Evolutionary conservation across 1,140 invertebrate species (phyloP).

Genomic region (Rhagoletis zephyria): DNA sequence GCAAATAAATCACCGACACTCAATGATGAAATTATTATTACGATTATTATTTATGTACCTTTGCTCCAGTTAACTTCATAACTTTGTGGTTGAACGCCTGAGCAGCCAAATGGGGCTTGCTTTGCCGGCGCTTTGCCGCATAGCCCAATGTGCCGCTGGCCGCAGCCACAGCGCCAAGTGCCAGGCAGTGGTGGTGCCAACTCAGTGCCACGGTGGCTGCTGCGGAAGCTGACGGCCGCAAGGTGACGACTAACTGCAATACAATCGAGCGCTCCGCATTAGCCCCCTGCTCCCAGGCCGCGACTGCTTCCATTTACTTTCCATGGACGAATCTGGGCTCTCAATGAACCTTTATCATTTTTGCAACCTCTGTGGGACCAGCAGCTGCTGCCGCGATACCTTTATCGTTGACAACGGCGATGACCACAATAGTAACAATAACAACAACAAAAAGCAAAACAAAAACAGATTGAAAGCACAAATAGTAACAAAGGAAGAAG

Average conservation of each 20-base stretch:
- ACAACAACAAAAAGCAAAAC: not conserved
- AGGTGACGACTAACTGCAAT: not conserved
- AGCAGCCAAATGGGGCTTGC: slow-evolving; percentile 35
- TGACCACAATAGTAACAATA: not conserved
- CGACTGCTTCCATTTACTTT: not conserved
- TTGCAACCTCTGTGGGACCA: not conserved
- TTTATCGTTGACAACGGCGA: not conserved
- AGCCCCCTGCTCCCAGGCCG: too few species aligned
- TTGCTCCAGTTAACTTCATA: slow-evolving; percentile 64
- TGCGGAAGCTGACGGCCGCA: not conserved
- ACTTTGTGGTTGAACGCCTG: slow-evolving; percentile 33
- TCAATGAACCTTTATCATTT: not conserved
- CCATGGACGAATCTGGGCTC: not conserved
- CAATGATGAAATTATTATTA: slow-evolving; percentile 72
- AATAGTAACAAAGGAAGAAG: not conserved
- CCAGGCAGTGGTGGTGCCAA: not conserved
- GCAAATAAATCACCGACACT: slow-evolving; percentile 69
- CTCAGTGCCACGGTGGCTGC: not conserved
- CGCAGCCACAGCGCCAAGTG: slow-evolving; percentile 12
- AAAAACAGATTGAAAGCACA: not conserved
- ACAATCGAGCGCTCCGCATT: not conserved
- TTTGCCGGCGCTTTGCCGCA: slow-evolving; percentile 1
- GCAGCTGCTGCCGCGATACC: not conserved
- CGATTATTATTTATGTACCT: slow-evolving; percentile 67
- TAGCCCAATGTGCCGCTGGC: not conserved